Evolutionary conservation across 1,140 invertebrate genomes (phyloP).

Genomic region (Sinella curviseta): DNA sequence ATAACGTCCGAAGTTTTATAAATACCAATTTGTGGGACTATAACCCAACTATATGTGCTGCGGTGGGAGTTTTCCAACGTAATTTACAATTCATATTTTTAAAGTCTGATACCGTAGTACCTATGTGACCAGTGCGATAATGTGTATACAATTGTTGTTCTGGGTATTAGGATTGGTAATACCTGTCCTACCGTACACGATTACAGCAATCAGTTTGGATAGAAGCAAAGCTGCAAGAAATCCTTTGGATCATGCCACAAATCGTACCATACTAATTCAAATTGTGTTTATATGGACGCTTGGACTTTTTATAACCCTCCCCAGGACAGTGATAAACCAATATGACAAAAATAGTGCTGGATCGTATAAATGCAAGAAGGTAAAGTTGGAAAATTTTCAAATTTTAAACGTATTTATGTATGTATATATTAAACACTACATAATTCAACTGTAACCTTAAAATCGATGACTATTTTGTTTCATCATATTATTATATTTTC

Average conservation of each 20-base stretch:
- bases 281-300: conserved; percentile 33
- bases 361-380: conserved; percentile 28
- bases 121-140: not conserved
- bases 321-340: conserved; percentile 21
- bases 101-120: too few relatives aligned
- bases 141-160: not conserved
- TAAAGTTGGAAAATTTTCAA: not conserved
- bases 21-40: not conserved
- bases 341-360: conserved; percentile 22
- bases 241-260: conserved; percentile 29
- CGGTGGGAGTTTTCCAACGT: conserved; percentile 12
- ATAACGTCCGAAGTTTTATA: conserved; percentile 4
- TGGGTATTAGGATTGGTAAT: conserved; percentile 12
- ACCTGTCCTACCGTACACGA: conserved; percentile 34
- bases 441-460: not conserved
- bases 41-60: conserved; percentile 25
- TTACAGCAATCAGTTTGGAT: conserved; percentile 36
- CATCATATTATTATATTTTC: not conserved
- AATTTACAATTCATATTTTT: not conserved
- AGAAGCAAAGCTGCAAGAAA: conserved; percentile 36
- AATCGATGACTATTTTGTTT: not conserved
- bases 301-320: conserved; percentile 8
- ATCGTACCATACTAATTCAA: conserved; percentile 12
- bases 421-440: not conserved
- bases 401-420: not conserved